Evolutionary conservation across 2,888 invertebrate genomes (phyloP).

Genomic region (Dasysyrphus tricinctus): DNA sequence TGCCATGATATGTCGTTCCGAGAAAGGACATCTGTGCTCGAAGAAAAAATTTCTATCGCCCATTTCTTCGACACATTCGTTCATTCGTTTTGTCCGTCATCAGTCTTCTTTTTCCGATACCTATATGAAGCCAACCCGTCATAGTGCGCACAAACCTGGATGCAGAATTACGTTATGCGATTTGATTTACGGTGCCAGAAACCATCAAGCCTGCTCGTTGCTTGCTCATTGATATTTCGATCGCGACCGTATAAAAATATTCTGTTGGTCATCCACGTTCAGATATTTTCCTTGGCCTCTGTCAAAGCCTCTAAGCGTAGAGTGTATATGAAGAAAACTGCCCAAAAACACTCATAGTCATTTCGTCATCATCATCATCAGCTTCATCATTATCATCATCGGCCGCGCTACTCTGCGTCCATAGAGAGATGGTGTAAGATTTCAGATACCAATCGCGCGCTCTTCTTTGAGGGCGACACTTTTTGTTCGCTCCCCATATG

Average conservation of each 20-base stretch:
- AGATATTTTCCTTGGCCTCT: constrained; percentile 59
- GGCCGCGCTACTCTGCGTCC: constrained; percentile 51
- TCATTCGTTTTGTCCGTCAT: constrained; percentile 33
- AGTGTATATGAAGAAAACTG: constrained; percentile 53
- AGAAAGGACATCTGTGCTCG: constrained; percentile 79
- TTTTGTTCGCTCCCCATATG: constrained; percentile 58
- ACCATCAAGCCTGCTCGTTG: constrained; percentile 70
- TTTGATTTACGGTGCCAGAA: constrained; percentile 73
- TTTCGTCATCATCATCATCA: constrained; percentile 62
- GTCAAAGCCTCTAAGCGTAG: constrained; percentile 9
- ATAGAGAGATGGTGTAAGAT: constrained; percentile 75
- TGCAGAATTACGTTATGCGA: constrained; percentile 56
- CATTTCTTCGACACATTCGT: constrained; percentile 64
- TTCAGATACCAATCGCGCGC: constrained; percentile 75
- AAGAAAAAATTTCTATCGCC: constrained; percentile 60
- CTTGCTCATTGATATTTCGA: constrained; percentile 83
- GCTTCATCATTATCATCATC: constrained; percentile 53
- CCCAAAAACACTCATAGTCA: constrained; percentile 61
- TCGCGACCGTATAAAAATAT: constrained; percentile 84
- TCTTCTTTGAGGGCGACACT: constrained; percentile 75
- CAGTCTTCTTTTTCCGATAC: not conserved
- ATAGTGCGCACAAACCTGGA: constrained; percentile 41
- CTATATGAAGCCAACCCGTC: constrained; percentile 3
- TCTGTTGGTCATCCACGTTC: constrained; percentile 80
- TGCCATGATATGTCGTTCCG: constrained; percentile 82